These are phyloP conservation scores for Scaptomyza tumidula DNA, from an alignment of 2,888 invertebrate genomes.

Conservation along the genomic window DNA sequence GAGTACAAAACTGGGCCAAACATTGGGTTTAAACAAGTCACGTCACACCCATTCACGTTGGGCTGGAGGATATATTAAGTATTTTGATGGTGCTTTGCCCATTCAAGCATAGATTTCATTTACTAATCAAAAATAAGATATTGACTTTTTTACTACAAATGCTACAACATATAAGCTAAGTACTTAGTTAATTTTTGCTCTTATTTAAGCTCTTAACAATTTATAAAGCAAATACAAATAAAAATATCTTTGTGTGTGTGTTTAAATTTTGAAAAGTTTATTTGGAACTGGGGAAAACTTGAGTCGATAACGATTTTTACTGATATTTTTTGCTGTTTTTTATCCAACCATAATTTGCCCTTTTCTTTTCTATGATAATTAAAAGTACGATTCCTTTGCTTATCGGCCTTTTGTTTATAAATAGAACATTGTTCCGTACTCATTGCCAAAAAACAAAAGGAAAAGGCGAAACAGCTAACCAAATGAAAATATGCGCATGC, in stretches of 20 bases:
- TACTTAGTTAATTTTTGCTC: slow-evolving; percentile 50
- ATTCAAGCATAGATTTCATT: slow-evolving; percentile 42
- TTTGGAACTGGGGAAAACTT: background rate
- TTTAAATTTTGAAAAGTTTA: background rate
- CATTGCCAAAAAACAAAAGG: slow-evolving; percentile 25
- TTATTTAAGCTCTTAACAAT: slow-evolving; percentile 47
- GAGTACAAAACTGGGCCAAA: slow-evolving; percentile 59
- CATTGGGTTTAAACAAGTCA: background rate
- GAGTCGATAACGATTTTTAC: background rate
- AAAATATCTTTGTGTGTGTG: slow-evolving; percentile 32
- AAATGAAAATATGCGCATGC: slow-evolving; percentile 18
- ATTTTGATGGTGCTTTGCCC: slow-evolving; percentile 47
- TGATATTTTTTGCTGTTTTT: background rate
- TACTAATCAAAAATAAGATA: slow-evolving; percentile 28
- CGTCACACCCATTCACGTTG: slow-evolving; percentile 4
- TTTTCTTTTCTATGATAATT: background rate
- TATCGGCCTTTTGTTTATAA: slow-evolving; percentile 14
- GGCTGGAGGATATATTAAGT: slow-evolving; percentile 41
- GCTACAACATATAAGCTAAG: slow-evolving; percentile 44
- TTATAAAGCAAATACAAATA: slow-evolving; percentile 41
- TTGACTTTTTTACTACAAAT: slow-evolving; percentile 27
- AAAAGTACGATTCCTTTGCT: slow-evolving; percentile 8
- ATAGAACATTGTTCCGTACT: slow-evolving; percentile 41
- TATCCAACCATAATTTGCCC: background rate
- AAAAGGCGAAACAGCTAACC: background rate